Evolutionary conservation across 2,113 vertebrate genomes (phyloP), one percentile per base, ranked within the genome.

Genomic region (Chlorocebus sabaeus): DNA sequence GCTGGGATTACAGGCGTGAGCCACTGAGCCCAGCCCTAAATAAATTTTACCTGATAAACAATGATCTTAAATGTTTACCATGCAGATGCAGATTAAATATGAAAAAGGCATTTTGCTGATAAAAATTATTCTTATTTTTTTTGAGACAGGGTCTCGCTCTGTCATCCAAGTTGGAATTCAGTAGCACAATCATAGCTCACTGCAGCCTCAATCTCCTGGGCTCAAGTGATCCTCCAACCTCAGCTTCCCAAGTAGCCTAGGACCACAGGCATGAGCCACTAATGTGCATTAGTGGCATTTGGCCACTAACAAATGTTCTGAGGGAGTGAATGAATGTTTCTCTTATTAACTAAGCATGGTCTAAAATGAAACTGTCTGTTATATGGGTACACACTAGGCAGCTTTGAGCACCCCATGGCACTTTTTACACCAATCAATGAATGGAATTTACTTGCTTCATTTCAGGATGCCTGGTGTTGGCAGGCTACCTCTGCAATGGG

Each of bases 331-430:
- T 61, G 23, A 89, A 68, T 61, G 45, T 48, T 95, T 94, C 57
- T 20, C 78, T 87, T 93, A 89, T 59, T 88, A 97, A 97, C 35
- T 35, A 96, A 91, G 64, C 35, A 89, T 45, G 32, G 27, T 76
- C 90, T 96, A 92, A 97, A 95, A 90, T 84, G 90, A 84, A 89
- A 97, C 70, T 86, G 40, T 64, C 52, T 79, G 70, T 52, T 90
- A 52, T 8, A 94, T 57, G 27, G 70, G 13, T 75, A 98, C 43
- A 93, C 84, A 93, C 82, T 79, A 97, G 52, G 48, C 76, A 82
- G 83, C 9, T 95, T 83, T 67, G 13, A 91, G 75, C 70, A 96
- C 88, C 50, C 61, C 81, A 70, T 14, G 67, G 72, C 55, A 90
- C 82, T 97, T 93, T 94, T 67, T 75, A 98, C 84, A 52, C 30